A percentile compares a stretch with the other conserved stretches of the same genome.
Conservation (phyloP, 1,140 invertebrate genomes). For the Watersipora subatra region DNA sequence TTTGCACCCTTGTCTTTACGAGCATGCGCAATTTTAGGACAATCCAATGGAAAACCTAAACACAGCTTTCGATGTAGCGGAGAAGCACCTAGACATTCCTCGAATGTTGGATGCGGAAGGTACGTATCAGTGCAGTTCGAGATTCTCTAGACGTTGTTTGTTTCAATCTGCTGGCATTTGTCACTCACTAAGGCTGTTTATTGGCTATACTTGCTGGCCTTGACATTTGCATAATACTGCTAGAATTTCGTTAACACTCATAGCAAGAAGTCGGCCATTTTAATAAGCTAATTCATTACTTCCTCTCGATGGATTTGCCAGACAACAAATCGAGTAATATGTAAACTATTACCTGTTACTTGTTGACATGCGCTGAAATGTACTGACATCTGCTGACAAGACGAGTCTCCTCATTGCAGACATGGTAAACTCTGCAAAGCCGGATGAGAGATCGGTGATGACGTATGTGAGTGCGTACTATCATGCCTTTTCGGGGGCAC, state of each 20-base stretch:
- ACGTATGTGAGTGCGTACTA: conserved; percentile 99
- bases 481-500: conserved; percentile 97
- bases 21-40: no score
- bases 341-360: no score
- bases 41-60: conserved; percentile 97
- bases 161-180: not conserved
- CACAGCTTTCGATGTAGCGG: conserved; percentile 97
- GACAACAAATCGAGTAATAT: no score
- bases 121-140: no score
- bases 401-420: no score
- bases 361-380: no score
- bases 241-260: no score
- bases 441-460: conserved; percentile 97
- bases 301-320: no score
- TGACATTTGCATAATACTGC: conserved; percentile 11
- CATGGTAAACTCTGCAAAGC: conserved; percentile 93
- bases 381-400: no score
- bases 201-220: conserved; percentile 4
- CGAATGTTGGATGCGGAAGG: conserved; percentile 99
- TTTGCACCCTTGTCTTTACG: no score
- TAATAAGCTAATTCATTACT: no score
- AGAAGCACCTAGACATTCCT: conserved; percentile 99
- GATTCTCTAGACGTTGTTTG: not conserved
- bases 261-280: no score
- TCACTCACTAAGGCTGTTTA: conserved; percentile 2